Evolutionary conservation across 1,140 invertebrate species (phyloP).

Genomic region (Drosophila navojoa): DNA sequence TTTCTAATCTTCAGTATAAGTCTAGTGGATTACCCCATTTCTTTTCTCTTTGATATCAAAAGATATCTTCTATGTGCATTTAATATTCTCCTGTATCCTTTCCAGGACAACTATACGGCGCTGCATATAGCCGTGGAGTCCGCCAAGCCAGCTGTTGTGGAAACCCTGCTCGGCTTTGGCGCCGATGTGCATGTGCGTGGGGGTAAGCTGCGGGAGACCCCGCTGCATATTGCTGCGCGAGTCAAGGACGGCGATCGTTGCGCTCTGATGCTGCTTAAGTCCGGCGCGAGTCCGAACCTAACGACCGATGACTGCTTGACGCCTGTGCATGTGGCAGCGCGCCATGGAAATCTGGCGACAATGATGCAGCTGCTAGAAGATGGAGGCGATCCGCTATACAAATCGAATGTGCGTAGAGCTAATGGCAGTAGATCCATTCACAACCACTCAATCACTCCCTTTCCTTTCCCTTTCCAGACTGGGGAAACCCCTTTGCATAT

Average conservation of each 20-base stretch:
- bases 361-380: conserved; percentile 94
- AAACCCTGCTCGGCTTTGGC: conserved; percentile 97
- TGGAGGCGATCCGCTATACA: conserved; percentile 94
- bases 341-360: conserved; percentile 94
- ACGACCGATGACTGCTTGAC: conserved; percentile 96
- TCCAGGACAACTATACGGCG: conserved; percentile 98
- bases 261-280: conserved; percentile 98
- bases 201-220: conserved; percentile 94
- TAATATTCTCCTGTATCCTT: background rate
- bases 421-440: background rate
- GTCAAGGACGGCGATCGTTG: conserved; percentile 97
- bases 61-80: no score
- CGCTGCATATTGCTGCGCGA: conserved; percentile 97
- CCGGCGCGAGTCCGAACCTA: conserved; percentile 97
- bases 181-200: conserved; percentile 98
- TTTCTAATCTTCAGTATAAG: no score
- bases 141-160: conserved; percentile 97
- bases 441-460: no score
- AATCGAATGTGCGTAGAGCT: conserved; percentile 90
- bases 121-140: conserved; percentile 99
- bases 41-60: no score
- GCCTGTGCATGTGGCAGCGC: conserved; percentile 95
- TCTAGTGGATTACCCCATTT: no score
- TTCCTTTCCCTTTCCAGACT: conserved; percentile 86
- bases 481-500: conserved; percentile 98